Evolutionary conservation across 2,113 vertebrate species (phyloP).

Genomic region (Narcine bancroftii): DNA sequence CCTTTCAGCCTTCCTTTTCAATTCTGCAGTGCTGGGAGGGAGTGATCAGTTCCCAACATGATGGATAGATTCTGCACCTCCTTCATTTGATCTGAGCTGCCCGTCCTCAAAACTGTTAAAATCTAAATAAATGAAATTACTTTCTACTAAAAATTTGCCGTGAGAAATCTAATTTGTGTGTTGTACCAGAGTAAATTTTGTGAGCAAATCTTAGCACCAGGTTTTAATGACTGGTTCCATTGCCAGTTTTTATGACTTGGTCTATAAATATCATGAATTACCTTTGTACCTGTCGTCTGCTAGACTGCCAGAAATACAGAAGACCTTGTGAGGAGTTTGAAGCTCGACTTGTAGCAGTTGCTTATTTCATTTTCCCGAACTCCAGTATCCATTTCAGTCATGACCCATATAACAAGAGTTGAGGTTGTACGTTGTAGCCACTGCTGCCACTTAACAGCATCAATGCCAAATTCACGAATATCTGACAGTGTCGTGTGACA

Average conservation of each 20-base stretch:
- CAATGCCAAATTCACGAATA: neutral
- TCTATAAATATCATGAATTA: constrained; percentile 35
- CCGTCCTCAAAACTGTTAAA: neutral
- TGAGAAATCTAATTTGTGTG: neutral
- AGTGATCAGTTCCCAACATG: neutral
- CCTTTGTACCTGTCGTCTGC: constrained; percentile 25
- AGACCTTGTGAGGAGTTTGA: constrained; percentile 5
- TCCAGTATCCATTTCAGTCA: constrained; percentile 7
- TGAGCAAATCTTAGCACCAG: neutral
- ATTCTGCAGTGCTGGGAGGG: neutral
- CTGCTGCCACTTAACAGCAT: constrained; percentile 10
- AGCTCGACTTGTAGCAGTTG: neutral
- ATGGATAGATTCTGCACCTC: neutral
- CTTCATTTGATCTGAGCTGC: neutral
- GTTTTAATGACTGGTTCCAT: constrained; percentile 21
- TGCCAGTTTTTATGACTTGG: constrained; percentile 31
- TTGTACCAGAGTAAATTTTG: neutral
- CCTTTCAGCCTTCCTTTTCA: neutral
- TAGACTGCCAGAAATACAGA: constrained; percentile 8
- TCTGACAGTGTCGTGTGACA: neutral
- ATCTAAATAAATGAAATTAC: neutral
- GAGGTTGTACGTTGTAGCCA: neutral
- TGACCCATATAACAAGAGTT: constrained; percentile 2
- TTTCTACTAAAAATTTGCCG: neutral
- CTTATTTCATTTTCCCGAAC: neutral